Conservation (phyloP, 2,888 invertebrate genomes). For the Lasioglossum pauxillum region DNA sequence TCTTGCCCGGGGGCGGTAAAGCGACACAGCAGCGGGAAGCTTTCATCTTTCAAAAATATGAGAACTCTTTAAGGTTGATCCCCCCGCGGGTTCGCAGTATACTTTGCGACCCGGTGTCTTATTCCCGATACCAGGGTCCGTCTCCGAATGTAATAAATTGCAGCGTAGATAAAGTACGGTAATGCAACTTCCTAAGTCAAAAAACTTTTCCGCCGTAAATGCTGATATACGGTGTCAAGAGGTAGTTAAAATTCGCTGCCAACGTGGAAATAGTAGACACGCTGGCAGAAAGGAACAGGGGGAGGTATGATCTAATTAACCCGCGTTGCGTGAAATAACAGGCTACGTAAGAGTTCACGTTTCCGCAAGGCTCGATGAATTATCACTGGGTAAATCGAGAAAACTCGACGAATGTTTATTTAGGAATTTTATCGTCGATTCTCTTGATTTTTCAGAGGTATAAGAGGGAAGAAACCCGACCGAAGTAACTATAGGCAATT, state of each 20-base stretch:
- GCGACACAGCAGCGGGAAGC: conserved; percentile 16
- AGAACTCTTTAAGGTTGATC: conserved; percentile 1
- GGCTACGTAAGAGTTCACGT: neutral
- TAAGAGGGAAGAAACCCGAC: neutral
- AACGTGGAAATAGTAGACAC: neutral
- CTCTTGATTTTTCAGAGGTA: neutral
- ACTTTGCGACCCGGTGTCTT: neutral
- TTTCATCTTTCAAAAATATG: conserved; percentile 45
- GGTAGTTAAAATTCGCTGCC: neutral
- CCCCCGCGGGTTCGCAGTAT: neutral
- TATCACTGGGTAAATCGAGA: neutral
- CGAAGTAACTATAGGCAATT: no score
- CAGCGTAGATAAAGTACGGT: neutral
- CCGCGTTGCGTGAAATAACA: neutral
- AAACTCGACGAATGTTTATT: neutral
- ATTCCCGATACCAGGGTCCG: neutral
- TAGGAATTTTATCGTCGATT: neutral
- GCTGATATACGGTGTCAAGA: neutral
- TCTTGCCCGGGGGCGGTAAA: conserved; percentile 63
- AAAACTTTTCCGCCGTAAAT: conserved; percentile 9
- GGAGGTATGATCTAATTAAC: neutral
- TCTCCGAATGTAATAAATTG: conserved; percentile 14
- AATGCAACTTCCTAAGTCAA: neutral
- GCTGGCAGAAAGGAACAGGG: neutral
- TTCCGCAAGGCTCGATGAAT: neutral